Evolutionary conservation across 1,140 invertebrate species (phyloP).

Genomic region (Luehdorfia chinensis): DNA sequence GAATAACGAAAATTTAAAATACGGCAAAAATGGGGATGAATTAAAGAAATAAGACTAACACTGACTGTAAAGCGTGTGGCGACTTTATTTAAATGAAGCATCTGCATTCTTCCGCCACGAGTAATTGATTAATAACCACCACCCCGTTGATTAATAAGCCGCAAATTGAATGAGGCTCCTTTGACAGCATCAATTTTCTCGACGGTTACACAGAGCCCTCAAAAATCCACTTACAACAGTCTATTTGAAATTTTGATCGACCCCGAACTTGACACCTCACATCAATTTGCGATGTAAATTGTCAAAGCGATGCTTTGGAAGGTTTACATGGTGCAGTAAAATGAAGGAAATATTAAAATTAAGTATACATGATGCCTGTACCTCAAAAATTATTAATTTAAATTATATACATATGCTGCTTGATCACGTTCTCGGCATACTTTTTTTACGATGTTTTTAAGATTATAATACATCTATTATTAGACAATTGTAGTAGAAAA

Average conservation of each 20-base stretch:
- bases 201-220: conserved; percentile 53
- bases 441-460: too few species aligned
- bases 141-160: conserved; percentile 64
- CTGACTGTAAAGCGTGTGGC: conserved; percentile 9
- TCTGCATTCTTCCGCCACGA: conserved; percentile 11
- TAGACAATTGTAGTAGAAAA: too few species aligned
- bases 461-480: too few species aligned
- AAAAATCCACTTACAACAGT: conserved; percentile 70
- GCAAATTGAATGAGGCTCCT: conserved; percentile 64
- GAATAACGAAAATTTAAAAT: too few species aligned
- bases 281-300: conserved; percentile 75
- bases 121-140: conserved; percentile 32
- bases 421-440: too few species aligned
- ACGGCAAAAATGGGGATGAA: too few species aligned
- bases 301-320: conserved; percentile 47
- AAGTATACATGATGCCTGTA: too few species aligned
- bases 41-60: too few species aligned
- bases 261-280: conserved; percentile 67
- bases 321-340: conserved; percentile 46
- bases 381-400: too few species aligned
- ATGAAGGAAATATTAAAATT: too few species aligned
- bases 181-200: conserved; percentile 74
- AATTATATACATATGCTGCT: too few species aligned
- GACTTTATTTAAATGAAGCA: conserved; percentile 18
- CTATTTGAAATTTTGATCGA: conserved; percentile 75